Evolutionary conservation across 2,113 vertebrate species (phyloP).

Genomic region (Acanthisitta chloris): DNA sequence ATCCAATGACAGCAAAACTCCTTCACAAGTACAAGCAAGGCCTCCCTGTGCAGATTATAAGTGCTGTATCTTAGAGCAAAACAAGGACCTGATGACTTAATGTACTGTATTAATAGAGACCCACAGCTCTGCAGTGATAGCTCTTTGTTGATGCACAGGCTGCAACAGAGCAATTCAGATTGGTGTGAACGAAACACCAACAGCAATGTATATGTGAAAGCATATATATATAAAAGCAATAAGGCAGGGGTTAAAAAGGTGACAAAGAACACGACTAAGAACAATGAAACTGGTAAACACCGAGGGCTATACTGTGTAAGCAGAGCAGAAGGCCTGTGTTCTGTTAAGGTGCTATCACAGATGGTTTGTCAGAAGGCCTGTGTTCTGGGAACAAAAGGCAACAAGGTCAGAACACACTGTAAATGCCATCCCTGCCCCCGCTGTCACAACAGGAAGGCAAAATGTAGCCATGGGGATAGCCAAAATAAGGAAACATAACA

Average conservation of each 20-base stretch:
- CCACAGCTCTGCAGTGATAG: rapidly evolving
- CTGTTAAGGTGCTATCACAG: background rate
- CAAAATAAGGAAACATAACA: background rate
- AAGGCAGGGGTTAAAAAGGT: background rate
- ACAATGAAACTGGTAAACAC: background rate
- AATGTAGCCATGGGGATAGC: background rate
- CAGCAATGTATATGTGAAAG: background rate
- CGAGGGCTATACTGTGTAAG: background rate
- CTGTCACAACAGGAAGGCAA: background rate
- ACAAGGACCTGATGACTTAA: background rate
- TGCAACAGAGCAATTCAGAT: background rate
- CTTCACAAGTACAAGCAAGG: background rate
- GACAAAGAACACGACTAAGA: background rate
- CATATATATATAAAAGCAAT: background rate
- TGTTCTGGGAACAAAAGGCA: background rate
- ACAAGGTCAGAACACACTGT: background rate
- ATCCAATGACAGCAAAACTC: background rate
- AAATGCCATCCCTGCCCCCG: background rate
- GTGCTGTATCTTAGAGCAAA: background rate
- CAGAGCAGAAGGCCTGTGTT: background rate
- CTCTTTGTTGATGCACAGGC: background rate
- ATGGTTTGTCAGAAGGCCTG: background rate
- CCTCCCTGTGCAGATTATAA: background rate
- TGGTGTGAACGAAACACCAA: background rate
- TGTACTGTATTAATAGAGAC: background rate